Evolutionary conservation across 1,140 invertebrate species (phyloP), one percentile per base, ranked within the genome.

Genomic region (Heterodera schachtii): DNA sequence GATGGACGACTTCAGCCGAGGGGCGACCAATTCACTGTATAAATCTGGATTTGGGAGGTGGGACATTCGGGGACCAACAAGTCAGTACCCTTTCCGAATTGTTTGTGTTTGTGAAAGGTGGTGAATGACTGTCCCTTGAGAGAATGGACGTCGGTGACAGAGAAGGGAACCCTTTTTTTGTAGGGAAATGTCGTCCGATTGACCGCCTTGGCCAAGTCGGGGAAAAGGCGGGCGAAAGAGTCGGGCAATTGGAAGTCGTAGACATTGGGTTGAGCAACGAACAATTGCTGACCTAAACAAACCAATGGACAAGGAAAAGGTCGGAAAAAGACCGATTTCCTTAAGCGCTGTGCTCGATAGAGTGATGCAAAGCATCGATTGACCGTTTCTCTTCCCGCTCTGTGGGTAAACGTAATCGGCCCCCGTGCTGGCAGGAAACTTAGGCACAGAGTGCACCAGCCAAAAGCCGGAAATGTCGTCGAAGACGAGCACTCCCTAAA

Each of bases 361-460:
- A 0, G 94, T 94, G 52, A 97, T 91, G 89, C 96, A 98, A 0
- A 97, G 91, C 83, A 96, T 94, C 52, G 93, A 94, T 90, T 98
- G 96, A 0, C 95, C 96, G 90, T 94, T 94, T 13, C 91, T 90
- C 79, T 90, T 90, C 0, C 94, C 83, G 19, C 82, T 75, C 43
- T 64, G 69, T 60, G 83, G 83, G 64, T 84, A 84, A 13, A 75
- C 13, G 74, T 84, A 84, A 57, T 47, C 19, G 7, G 41, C 49
- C 7, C n/a, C 49, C 1, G 41, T 31, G 73, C 74, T 77, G 3
- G 66, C n/a, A 4, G 69, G 74, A 46, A 93, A 97, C 85, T 93
- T 92, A 0, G 96, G 96, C 13, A 96, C 94, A 75, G 95, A 97
- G 90, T 97, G 96, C 21, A 96, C 92, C 67, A 97, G 87, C 95